These are phyloP conservation scores for Listronotus oregonensis DNA, from an alignment of 1,140 invertebrate genomes.

Conservation along the genomic window DNA sequence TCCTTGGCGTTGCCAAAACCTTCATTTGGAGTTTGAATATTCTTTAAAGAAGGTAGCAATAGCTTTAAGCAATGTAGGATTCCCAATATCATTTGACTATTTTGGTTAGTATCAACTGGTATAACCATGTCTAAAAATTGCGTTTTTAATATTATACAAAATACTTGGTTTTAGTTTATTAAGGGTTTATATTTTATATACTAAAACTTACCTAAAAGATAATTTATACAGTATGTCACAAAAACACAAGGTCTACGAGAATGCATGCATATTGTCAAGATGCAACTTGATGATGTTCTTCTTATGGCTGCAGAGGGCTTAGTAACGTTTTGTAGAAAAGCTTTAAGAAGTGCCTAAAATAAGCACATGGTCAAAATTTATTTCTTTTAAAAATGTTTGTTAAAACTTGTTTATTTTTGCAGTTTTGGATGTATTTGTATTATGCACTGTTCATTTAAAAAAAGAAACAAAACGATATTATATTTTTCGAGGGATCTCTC, in stretches of 20 bases:
- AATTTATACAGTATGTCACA: constrained; percentile 49
- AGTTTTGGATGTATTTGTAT: too few relatives aligned
- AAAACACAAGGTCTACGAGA: constrained; percentile 50
- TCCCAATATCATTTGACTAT: constrained; percentile 62
- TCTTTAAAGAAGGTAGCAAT: constrained; percentile 60
- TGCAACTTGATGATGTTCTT: constrained; percentile 49
- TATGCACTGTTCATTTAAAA: too few relatives aligned
- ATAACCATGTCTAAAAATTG: constrained; percentile 49
- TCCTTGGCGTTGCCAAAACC: constrained; percentile 18
- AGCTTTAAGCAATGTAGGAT: constrained; percentile 67
- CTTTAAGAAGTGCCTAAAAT: constrained; percentile 49
- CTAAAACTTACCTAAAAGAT: constrained; percentile 47
- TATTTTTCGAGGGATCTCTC: too few relatives aligned
- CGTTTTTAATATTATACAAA: too few relatives aligned
- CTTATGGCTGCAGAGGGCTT: constrained; percentile 50
- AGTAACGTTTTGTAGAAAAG: constrained; percentile 51
- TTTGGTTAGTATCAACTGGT: constrained; percentile 57
- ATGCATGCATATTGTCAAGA: constrained; percentile 49
- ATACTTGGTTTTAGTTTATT: neutral
- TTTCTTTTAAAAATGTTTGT: too few relatives aligned
- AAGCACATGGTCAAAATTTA: neutral
- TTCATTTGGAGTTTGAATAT: constrained; percentile 16
- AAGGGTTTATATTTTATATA: constrained; percentile 1
- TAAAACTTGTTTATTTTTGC: too few relatives aligned
- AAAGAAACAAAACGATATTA: too few relatives aligned